Evolutionary conservation across 2,113 vertebrate species (phyloP).

Genomic region (Perca fluviatilis): DNA sequence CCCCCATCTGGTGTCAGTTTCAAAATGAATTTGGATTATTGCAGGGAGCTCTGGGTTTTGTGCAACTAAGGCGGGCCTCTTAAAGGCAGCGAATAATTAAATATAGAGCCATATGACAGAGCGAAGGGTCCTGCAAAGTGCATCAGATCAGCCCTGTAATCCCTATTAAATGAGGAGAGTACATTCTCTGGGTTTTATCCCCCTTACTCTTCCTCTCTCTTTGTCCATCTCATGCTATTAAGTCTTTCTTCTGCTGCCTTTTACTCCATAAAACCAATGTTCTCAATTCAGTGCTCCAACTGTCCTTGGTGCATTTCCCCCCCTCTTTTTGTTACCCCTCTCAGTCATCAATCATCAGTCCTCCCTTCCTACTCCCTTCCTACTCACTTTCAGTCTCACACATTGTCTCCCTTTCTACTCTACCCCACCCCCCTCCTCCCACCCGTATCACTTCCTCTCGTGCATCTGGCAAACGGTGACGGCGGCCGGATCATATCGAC

Average conservation of each 20-base stretch:
- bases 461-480: conserved; percentile 26
- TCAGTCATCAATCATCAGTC: conserved; percentile 41
- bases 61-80: conserved; percentile 52
- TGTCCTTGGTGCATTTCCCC: conserved; percentile 38
- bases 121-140: conserved; percentile 73
- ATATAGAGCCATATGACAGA: conserved; percentile 76
- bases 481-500: conserved; percentile 70
- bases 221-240: conserved; percentile 53
- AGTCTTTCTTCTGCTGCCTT: conserved; percentile 65
- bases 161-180: conserved; percentile 77
- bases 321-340: conserved; percentile 7
- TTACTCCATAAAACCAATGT: conserved; percentile 66
- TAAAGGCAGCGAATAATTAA: conserved; percentile 77
- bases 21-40: conserved; percentile 75
- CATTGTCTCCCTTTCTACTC: neutral
- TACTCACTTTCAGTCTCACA: conserved; percentile 35
- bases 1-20: conserved; percentile 79
- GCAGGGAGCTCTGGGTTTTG: conserved; percentile 49
- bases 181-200: conserved; percentile 69
- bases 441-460: conserved; percentile 6
- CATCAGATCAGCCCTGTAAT: conserved; percentile 80
- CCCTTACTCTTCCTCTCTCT: conserved; percentile 49
- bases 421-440: neutral
- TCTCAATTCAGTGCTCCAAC: conserved; percentile 50
- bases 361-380: conserved; percentile 15